Conservation (phyloP, 2,113 vertebrate genomes). For the Thamnophis sirtalis region DNA sequence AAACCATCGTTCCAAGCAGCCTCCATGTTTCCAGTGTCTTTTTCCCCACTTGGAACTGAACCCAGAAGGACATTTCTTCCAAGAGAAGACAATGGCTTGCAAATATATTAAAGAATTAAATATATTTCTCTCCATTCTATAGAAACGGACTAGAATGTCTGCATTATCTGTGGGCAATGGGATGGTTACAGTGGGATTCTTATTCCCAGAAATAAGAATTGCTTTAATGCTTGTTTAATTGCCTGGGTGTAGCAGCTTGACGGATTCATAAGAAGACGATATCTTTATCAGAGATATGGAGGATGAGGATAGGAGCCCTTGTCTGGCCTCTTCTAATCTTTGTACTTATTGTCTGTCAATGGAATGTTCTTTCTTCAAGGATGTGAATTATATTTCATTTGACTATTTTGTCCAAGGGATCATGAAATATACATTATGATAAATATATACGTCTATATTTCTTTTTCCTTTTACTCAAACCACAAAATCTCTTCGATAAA, state of each 20-base stretch:
- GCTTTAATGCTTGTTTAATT: not conserved
- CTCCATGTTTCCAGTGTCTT: too few species aligned
- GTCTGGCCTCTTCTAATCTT: not conserved
- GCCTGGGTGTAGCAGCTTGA: not conserved
- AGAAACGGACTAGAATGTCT: not conserved
- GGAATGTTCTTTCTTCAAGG: too few species aligned
- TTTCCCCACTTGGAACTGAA: too few species aligned
- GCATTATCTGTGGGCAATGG: not conserved
- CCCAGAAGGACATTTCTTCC: too few species aligned
- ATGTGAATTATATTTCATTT: not conserved
- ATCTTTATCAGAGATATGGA: not conserved
- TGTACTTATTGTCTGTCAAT: not conserved
- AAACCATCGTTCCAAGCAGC: too few species aligned
- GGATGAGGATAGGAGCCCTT: not conserved
- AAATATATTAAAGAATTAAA: not conserved
- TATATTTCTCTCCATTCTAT: not conserved
- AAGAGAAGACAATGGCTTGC: not conserved
- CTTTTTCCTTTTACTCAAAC: not conserved
- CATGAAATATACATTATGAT: not conserved
- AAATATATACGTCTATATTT: not conserved
- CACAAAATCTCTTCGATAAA: not conserved
- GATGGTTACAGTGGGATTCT: not conserved
- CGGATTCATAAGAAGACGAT: not conserved
- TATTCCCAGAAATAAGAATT: not conserved
- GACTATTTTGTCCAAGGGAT: not conserved